Base-by-base conservation (phyloP, 2,888 invertebrate species). In the Lumbricus terrestris region DNA sequence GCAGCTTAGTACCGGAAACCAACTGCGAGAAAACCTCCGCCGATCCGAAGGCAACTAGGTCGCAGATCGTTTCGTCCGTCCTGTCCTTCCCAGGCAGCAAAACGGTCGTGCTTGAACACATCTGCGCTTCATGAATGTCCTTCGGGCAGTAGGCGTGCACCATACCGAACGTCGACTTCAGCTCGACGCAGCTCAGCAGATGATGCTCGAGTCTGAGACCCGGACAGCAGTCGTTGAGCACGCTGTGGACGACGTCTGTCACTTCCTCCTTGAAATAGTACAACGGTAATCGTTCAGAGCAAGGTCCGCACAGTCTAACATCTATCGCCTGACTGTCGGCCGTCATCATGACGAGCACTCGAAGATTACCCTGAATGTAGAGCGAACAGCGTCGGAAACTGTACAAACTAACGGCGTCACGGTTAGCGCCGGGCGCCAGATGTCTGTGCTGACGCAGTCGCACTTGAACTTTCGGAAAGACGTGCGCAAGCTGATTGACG, bases 251-350 rank as follows among this genome's bases (percentile, higher is more conserved):
- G 88, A 96, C 96, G 90, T 96, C 96, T 33, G 96, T 94, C 91
- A 97, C 95, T 93, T 97, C 96, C 93, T 97, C 96, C 91, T 97
- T 95, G 94, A 97, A 96, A 93, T 96, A 96, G 94, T 97, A 97
- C 88, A 95, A 91, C 6, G 93, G 92, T 29, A 93, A 93, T 38
- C 91, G 85, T 42, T 54, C 88, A 40, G 96, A 95, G 33, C 95
- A 95, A 38, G 96, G 96, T 88, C 97, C 97, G 4, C 97, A 95
- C 35, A 97, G 96, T 95, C 96, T 96, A 88, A 97, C 95, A 94
- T 97, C 97, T 85, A 97, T 95, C 92, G 95, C 96, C 88, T 94
- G 93, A 35, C 15, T 37, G 88, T 93, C 92, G 54, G 93, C 91
- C 92, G 96, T 95, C 8, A 92, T 91, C 13, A 96, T 96, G 29